These are phyloP conservation scores for Leistus spinibarbis DNA, from an alignment of 2,888 invertebrate species.

Conservation along the genomic window DNA sequence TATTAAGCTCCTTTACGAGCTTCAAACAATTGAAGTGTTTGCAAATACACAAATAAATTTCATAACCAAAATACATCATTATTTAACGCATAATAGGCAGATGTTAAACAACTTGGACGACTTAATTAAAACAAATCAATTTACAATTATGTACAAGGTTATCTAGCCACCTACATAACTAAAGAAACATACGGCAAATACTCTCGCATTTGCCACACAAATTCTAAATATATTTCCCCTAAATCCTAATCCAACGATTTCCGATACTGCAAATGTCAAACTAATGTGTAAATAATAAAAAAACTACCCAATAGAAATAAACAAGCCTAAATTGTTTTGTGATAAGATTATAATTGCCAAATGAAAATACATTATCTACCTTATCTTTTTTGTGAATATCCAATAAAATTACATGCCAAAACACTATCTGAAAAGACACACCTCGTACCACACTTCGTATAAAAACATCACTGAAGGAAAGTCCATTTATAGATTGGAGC, in stretches of 20 bases:
- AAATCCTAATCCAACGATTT: not conserved
- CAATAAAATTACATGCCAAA: slow-evolving; percentile 31
- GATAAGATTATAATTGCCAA: not conserved
- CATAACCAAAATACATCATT: no score
- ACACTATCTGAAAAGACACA: slow-evolving; percentile 27
- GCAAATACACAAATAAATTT: no score
- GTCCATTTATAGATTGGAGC: slow-evolving; percentile 32
- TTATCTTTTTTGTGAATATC: slow-evolving; percentile 26
- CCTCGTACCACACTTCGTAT: slow-evolving; percentile 24
- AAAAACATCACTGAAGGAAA: slow-evolving; percentile 37
- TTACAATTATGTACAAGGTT: not conserved
- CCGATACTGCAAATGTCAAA: not conserved
- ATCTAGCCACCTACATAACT: not conserved
- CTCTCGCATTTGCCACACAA: slow-evolving; percentile 3
- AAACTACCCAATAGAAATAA: not conserved
- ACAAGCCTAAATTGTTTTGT: not conserved
- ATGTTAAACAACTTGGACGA: not conserved
- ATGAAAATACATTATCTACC: slow-evolving; percentile 11
- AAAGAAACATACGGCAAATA: not conserved
- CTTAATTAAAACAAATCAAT: slow-evolving; percentile 1
- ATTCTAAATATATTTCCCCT: not conserved
- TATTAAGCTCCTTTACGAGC: slow-evolving; percentile 15
- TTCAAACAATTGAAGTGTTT: not conserved
- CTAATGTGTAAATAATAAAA: slow-evolving; percentile 1
- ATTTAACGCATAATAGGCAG: not conserved